Evolutionary conservation across 2,888 invertebrate species (phyloP), one percentile per base, ranked within the genome.

Genomic region (Hyposoter didymator): DNA sequence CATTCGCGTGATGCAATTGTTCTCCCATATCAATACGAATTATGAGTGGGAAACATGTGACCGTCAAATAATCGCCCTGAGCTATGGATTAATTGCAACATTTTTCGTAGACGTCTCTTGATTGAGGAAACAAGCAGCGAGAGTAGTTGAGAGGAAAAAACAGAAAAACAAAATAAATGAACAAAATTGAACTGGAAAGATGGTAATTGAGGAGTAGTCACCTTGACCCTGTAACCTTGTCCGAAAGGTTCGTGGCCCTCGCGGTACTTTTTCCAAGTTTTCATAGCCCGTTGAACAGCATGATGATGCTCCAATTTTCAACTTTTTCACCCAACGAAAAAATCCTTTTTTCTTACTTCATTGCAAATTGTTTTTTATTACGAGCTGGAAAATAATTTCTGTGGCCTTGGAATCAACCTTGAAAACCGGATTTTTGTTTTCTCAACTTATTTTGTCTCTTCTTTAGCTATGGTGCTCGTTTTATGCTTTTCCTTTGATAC

Each of bases 1-100:
- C 19, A 75, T 79, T 84, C 28, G 64, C 47, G 47, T 75, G 78
- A 78, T 47, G 84, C 82, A 78, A 85, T 72, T 78, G n/a, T 67
- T 74, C 45, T 75, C 35, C 74, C 32, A 12, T 47, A 69, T 85
- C 82, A 75, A 82, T 82, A 72, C 72, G 70, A 82, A 70, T 72
- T 72, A 73, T 64, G 49, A 64, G 19, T 55, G 52, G 43, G 70
- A 75, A 66, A 73, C 28, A 49, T 69, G 45, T 17, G 17, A 84
- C 64, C 64, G 69, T 82, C 74, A 52, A 72, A 82, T 75, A 47
- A 69, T 55, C 62, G 35, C 43, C 12, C 49, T 39, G 22, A 43
- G 59, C 43, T 39, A 47, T 17, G 22, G 35, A 47, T 59, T 78
- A 70, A 82, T 82, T 66, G 62, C 74, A 59, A 28, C 72, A 49